Base-by-base conservation (phyloP, 2,113 vertebrate genomes). In the Peucedramus taeniatus region DNA sequence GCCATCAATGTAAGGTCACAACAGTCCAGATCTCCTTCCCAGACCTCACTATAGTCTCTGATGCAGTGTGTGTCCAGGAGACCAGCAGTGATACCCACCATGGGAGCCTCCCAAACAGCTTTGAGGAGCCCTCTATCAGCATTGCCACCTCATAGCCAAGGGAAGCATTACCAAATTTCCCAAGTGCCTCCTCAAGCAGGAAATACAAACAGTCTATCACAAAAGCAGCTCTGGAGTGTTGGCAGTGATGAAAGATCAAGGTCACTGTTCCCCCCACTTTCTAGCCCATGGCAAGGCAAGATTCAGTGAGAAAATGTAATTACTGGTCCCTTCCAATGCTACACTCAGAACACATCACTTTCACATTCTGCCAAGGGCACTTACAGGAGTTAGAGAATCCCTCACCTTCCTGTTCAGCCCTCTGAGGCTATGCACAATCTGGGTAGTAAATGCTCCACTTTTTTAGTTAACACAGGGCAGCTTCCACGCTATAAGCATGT, bases 341-440 rank as follows among this genome's bases (percentile, higher is more conserved):
- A 7, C 7, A 10, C 30, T 74, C 64, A 65, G 64, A 64, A 56
- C 13, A 30, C 19, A 81, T 16, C 1, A 2, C 24, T 82, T 85
- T 5, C 50, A 18, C 13, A 6, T 57, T 85, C 35, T 85, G 65
- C 37, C 31, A 23, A 71, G 39, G 23, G 20, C 0, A 0, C 31
- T 88, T 71, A 44, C 5, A 49, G 45, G 54, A 82, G 31, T 44
- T 49, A 44, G 20, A 44, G 37, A 28, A 66, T 45, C 66, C 64
- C 39, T 87, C 35, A 65, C 54, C 33, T 77, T 71, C 56, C 33
- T 0, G 0, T 21, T 35, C 35, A 88, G 44, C 35, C 39, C 79
- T 85, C 44, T 71, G 57, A 80, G 40, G 17, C 15, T 69, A 15
- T 8, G 19, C 33, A 45, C 15, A n/a, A 5, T 31, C 11, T 15